Conservation (phyloP, 2,888 invertebrate genomes). For the Nudaria mundana region DNA sequence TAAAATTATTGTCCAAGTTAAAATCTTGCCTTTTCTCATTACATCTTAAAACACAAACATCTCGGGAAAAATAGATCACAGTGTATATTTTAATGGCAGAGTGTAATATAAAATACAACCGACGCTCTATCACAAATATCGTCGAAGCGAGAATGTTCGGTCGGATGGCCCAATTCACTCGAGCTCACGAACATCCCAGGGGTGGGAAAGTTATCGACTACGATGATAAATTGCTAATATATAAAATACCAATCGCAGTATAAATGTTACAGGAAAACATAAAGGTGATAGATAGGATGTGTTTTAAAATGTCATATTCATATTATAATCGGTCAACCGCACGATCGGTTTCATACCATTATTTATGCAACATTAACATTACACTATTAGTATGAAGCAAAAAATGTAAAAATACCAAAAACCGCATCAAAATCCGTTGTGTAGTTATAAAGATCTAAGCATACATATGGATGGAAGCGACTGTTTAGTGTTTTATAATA, state of each 20-base stretch:
- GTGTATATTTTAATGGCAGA: slow-evolving; percentile 11
- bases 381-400: too few relatives aligned
- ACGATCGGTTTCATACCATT: too few relatives aligned
- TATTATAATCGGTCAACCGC: too few relatives aligned
- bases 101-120: slow-evolving; percentile 21
- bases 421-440: too few relatives aligned
- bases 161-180: slow-evolving; percentile 26
- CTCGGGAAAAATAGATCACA: slow-evolving; percentile 14
- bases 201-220: slow-evolving; percentile 27
- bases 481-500: too few relatives aligned
- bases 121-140: slow-evolving; percentile 26
- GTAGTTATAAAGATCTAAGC: too few relatives aligned
- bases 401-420: too few relatives aligned
- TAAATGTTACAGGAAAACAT: slow-evolving; percentile 24
- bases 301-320: too few relatives aligned
- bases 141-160: slow-evolving; percentile 22
- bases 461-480: too few relatives aligned
- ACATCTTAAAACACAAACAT: slow-evolving; percentile 7
- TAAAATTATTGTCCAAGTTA: too few relatives aligned
- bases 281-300: slow-evolving; percentile 4
- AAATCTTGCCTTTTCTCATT: too few relatives aligned
- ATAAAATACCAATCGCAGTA: slow-evolving; percentile 26
- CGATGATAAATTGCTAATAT: slow-evolving; percentile 39
- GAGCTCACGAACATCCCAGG: slow-evolving; percentile 23
- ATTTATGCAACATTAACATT: too few relatives aligned